Percentiles rank a stretch among this genome's conserved stretches.
Conservation (phyloP, 1,140 invertebrate genomes). For the Samia ricini region DNA sequence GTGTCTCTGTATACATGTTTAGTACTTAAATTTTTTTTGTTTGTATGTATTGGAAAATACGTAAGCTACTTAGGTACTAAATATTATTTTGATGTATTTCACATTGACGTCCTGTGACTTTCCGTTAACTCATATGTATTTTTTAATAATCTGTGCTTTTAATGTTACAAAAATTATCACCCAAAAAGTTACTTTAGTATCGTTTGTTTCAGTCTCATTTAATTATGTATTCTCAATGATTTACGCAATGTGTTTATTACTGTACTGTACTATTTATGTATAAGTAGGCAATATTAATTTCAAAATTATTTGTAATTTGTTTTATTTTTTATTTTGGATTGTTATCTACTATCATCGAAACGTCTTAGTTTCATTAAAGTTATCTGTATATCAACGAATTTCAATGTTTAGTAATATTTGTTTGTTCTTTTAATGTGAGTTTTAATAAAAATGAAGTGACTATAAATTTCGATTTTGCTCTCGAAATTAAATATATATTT, state of each 20-base stretch:
- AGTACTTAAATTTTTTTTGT: not conserved
- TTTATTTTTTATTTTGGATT: not conserved
- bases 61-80: not conserved
- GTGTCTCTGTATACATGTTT: slow-evolving; percentile 1
- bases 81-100: not conserved
- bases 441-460: slow-evolving; percentile 75
- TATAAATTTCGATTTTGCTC: slow-evolving; percentile 49
- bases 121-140: too few species aligned
- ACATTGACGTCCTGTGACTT: not conserved
- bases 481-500: slow-evolving; percentile 50
- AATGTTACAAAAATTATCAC: not conserved
- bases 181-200: not conserved
- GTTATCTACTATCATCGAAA: not conserved
- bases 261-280: not conserved
- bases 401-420: not conserved
- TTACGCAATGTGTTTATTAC: not conserved
- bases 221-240: not conserved
- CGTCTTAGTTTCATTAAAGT: not conserved
- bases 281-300: too few species aligned
- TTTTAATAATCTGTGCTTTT: too few species aligned
- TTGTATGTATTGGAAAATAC: not conserved
- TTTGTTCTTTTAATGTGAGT: slow-evolving; percentile 9
- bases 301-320: not conserved
- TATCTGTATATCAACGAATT: not conserved
- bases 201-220: not conserved